Percentiles rank a stretch among this genome's conserved stretches.
phyloP scores from a whole-genome alignment of 2,797 vertebrate genomes.

The Hybognathus amarus region DNA sequence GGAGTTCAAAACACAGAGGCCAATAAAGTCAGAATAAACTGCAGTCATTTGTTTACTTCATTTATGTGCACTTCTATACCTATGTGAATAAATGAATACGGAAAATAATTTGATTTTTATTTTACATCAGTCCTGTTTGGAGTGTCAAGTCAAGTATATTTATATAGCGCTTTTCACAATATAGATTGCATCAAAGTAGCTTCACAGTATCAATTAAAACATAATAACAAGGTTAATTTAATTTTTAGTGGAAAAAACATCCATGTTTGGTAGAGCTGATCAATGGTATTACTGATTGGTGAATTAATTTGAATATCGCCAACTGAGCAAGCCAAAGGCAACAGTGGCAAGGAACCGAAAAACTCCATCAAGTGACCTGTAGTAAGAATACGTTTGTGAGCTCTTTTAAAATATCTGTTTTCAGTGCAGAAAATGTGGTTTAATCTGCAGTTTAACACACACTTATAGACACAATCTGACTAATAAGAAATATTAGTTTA shows the following conservation, averaged over 20 bases:
- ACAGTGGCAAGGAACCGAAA: too few relatives aligned
- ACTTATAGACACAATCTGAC: not conserved
- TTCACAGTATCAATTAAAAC: too few relatives aligned
- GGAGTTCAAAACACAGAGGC: constrained; percentile 75
- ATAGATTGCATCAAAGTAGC: too few relatives aligned
- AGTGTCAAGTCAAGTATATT: not conserved
- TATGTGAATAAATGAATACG: not conserved
- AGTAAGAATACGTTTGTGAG: not conserved
- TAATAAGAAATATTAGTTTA: not conserved
- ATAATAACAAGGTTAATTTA: too few relatives aligned
- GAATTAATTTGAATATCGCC: too few relatives aligned
- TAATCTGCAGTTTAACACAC: not conserved
- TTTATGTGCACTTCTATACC: constrained; percentile 2
- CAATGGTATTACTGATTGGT: too few relatives aligned
- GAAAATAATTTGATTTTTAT: not conserved
- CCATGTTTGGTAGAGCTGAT: too few relatives aligned
- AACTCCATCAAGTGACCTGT: not conserved
- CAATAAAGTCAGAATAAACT: constrained; percentile 74
- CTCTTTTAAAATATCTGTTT: not conserved
- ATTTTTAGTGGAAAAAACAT: too few relatives aligned
- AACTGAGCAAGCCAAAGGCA: too few relatives aligned
- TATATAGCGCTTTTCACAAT: too few relatives aligned
- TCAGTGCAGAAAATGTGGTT: not conserved
- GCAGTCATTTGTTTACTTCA: constrained; percentile 5
- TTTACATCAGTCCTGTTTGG: not conserved